These are phyloP conservation scores for Saiga tatarica DNA, from an alignment of 2,113 vertebrate genomes.

Conservation along the genomic window DNA sequence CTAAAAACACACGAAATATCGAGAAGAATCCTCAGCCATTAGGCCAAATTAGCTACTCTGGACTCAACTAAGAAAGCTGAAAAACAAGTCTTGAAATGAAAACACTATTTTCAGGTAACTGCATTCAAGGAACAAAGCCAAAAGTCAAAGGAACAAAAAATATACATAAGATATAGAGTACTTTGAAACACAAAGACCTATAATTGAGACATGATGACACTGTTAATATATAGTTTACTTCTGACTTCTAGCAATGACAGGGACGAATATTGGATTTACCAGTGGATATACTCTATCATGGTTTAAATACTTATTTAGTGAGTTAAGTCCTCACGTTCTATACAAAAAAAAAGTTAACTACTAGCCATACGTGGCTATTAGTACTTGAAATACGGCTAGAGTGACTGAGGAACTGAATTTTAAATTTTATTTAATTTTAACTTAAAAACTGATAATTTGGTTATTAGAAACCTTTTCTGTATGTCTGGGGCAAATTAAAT, in stretches of 20 bases:
- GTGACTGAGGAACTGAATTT: background rate
- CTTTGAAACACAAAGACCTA: background rate
- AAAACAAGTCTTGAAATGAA: constrained; percentile 31
- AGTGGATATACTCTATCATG: background rate
- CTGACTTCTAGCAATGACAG: background rate
- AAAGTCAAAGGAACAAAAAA: constrained; percentile 11
- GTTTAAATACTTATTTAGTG: background rate
- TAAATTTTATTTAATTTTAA: constrained; percentile 12
- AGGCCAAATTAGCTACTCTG: background rate
- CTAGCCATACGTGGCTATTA: background rate
- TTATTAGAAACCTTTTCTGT: background rate
- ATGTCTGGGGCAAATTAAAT: background rate
- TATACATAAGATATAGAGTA: background rate
- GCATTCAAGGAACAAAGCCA: background rate
- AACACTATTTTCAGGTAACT: background rate
- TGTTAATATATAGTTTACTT: background rate
- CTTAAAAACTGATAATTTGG: background rate
- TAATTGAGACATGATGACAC: background rate
- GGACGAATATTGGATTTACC: background rate
- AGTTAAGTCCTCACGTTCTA: background rate
- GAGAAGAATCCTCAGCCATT: background rate
- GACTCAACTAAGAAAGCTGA: background rate
- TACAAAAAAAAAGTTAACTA: background rate
- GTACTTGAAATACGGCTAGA: background rate
- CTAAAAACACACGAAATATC: background rate